These are phyloP conservation scores for Sebastes vulpes DNA, from an alignment of 2,797 vertebrate species.

Conservation along the genomic window DNA sequence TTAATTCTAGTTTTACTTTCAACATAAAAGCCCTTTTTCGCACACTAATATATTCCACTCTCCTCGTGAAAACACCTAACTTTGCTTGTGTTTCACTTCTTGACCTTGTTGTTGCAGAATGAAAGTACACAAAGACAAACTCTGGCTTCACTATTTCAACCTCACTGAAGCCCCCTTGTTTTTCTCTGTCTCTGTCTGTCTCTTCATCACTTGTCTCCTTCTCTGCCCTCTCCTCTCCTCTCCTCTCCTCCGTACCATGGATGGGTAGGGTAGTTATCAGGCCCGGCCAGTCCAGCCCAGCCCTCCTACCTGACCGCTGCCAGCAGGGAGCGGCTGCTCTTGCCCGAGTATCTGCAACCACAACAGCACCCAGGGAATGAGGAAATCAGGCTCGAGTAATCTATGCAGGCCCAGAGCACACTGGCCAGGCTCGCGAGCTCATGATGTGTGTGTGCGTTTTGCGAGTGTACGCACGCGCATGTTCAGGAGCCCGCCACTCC, in stretches of 20 bases:
- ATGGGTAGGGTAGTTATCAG: conserved; percentile 80
- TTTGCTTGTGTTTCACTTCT: neutral
- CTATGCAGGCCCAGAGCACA: conserved; percentile 89
- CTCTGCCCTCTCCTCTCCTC: conserved; percentile 5
- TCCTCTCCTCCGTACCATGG: conserved; percentile 48
- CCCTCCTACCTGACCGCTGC: conserved; percentile 89
- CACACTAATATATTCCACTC: neutral
- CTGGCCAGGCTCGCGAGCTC: conserved; percentile 39
- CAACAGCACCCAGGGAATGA: conserved; percentile 94
- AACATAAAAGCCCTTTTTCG: neutral
- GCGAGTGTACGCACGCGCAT: conserved; percentile 49
- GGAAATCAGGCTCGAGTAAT: conserved; percentile 97
- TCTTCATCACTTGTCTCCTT: conserved; percentile 20
- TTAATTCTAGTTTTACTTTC: neutral
- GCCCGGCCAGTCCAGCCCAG: conserved; percentile 84
- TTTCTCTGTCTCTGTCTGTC: neutral
- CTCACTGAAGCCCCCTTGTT: neutral
- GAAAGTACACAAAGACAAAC: neutral
- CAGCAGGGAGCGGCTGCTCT: conserved; percentile 92
- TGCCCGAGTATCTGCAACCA: conserved; percentile 95
- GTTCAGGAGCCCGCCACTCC: conserved; percentile 90
- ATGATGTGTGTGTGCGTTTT: conserved; percentile 24
- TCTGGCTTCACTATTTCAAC: neutral
- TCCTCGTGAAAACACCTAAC: neutral
- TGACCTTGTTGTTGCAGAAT: neutral